Base-by-base conservation (phyloP, 2,797 vertebrate genomes). In the Macropus fuliginosus region DNA sequence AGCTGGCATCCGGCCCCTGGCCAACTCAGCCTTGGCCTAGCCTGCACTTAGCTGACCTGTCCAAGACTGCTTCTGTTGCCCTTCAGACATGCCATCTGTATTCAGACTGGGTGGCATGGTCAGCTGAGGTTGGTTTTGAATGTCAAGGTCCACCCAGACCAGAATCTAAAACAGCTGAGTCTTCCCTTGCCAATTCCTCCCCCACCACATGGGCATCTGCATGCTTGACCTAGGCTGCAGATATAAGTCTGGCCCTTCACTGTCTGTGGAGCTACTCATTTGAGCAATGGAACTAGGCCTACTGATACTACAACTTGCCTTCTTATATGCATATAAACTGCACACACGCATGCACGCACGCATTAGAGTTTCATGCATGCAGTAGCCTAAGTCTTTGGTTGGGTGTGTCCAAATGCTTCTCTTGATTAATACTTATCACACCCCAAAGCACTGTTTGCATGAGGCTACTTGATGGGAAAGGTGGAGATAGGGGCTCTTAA, bases 121-220 rank as follows among this genome's bases (percentile, higher is more conserved):
- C 96, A 90, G 55, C 8, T 95, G 50, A 93, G 29, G 90, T 46
- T 90, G 87, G 56, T n/a, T 97, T 91, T 94, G 24, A 93, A 94
- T 18, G 93, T 93, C 34, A 46, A 55, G 52, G 74, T 94, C 59
- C 95, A 92, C 74, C 21, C 74, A 46, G 21, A 46, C 74, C n/a
- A 94, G 4, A 90, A 55, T 56, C 94, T 59, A 95, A 95, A 95
- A 55, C 1, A 94, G 50, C 50, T 81, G 74, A 21, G 74, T 92
- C 91, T 95, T 94, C 52, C 59, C 46, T 6, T 0, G 74, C 50
- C 87, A 93, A 94, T 92, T 1, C 55, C 34, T 96, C 90, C 6
- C 4, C 56, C 21, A 93, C 24, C 28, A 24, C 81, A 91, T 50
- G 18, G 93, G 92, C 56, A 92, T 54, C 52, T 92, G 93, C 96